phyloP scores from a whole-genome alignment of 2,797 vertebrate species.

The Neosalanx taihuensis region DNA sequence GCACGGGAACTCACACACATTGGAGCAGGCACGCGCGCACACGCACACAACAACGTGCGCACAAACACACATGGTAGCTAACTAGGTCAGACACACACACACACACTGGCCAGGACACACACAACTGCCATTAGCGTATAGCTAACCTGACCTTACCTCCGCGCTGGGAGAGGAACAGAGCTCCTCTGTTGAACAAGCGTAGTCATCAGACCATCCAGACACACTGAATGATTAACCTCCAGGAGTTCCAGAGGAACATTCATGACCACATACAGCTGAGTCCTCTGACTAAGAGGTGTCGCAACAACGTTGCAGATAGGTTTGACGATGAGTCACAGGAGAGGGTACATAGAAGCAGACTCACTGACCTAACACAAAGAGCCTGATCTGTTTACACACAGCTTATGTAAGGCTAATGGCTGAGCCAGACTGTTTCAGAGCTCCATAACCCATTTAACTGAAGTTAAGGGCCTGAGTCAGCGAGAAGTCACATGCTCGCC shows the following conservation, averaged over 20 bases:
- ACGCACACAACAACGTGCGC: not conserved
- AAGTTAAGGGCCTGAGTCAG: conserved; percentile 21
- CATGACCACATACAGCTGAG: not conserved
- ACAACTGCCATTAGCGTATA: not conserved
- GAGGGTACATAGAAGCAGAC: conserved; percentile 13
- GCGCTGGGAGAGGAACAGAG: conserved; percentile 8
- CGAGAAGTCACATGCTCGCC: conserved; percentile 43
- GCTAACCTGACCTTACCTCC: conserved; percentile 22
- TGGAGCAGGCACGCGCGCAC: not conserved
- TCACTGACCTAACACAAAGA: conserved; percentile 40
- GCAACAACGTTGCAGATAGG: not conserved
- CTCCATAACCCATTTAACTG: conserved; percentile 37
- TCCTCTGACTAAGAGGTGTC: not conserved
- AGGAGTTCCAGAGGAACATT: not conserved
- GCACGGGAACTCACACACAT: not conserved
- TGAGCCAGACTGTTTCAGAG: conserved; percentile 31
- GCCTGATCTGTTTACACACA: conserved; percentile 40
- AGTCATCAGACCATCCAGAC: conserved; percentile 19
- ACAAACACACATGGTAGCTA: not conserved
- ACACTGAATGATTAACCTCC: conserved; percentile 23
- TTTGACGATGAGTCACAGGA: conserved; percentile 32
- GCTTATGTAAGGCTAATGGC: conserved; percentile 45
- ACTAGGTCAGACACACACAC: conserved; percentile 7
- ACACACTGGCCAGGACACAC: not conserved
- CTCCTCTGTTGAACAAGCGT: conserved; percentile 20